Percentiles rank a stretch among this genome's conserved stretches.
Evolutionary conservation across 2,113 vertebrate species (phyloP).

Genomic region (Paracanthobrama guichenoti): DNA sequence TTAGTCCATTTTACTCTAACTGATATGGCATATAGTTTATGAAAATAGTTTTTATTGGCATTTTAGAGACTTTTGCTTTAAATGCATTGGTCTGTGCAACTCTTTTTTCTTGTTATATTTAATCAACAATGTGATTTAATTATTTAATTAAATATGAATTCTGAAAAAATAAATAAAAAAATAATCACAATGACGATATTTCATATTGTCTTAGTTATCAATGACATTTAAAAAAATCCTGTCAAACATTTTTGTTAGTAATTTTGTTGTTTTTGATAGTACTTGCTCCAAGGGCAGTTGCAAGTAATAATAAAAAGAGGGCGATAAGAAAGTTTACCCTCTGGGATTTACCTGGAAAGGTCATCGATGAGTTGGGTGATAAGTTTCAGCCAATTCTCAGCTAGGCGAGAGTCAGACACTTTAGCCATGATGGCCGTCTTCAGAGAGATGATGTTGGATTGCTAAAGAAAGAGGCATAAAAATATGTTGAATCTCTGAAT

Average conservation of each 20-base stretch:
- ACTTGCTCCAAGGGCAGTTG: neutral
- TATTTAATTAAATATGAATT: neutral
- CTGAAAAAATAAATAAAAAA: neutral
- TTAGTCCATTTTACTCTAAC: neutral
- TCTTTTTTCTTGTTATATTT: neutral
- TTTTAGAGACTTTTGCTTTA: neutral
- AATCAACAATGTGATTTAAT: neutral
- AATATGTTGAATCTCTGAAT: slow-evolving; percentile 50
- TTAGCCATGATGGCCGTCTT: slow-evolving; percentile 87
- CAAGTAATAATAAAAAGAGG: slow-evolving; percentile 20
- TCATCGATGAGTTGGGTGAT: slow-evolving; percentile 90
- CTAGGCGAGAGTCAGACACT: slow-evolving; percentile 76
- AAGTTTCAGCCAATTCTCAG: slow-evolving; percentile 87
- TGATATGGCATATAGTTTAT: neutral
- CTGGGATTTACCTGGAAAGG: slow-evolving; percentile 69
- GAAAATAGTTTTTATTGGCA: neutral
- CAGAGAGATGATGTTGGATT: slow-evolving; percentile 82
- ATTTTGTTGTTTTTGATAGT: neutral
- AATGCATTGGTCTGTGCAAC: neutral
- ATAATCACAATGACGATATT: neutral
- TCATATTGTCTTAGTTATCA: neutral
- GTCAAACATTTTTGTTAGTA: neutral
- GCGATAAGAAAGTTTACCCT: neutral
- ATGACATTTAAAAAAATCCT: neutral
- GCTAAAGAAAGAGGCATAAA: slow-evolving; percentile 73